Base-by-base conservation (phyloP, 1,140 invertebrate genomes). In the Apolygus lucorum region DNA sequence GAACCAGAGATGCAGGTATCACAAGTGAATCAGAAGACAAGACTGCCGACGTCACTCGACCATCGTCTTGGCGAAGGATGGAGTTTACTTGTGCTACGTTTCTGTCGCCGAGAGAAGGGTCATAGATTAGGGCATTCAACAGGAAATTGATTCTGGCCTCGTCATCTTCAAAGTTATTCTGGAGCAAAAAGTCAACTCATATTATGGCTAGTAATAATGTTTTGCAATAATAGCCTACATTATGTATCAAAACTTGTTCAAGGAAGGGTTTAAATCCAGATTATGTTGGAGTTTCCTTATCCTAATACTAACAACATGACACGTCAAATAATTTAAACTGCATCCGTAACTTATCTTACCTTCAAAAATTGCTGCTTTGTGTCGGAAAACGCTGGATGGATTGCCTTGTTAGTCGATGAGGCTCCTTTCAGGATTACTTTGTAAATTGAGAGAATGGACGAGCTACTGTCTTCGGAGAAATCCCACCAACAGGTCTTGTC, bases 1-100 rank as follows among this genome's bases (percentile, higher is more conserved):
- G 72, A 1, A 81, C 67, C 1, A 82, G 28, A 2, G 82, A 70
- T 72, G 81, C 76, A 0, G 77, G 74, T 0, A 81, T 59, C 13
- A 81, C 49, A 14, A 65, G 21, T 1, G 63, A 72, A 17, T 67
- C 28, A 11, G 34, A 25, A 52, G 28, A n/a, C 25, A 72, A 34
- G 28, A 68, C 17, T 1, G 21, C 13, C n/a, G 52, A 22, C 29
- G 29, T 26, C 22, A 52, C 14, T 11, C n/a, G 26, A 1, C 24
- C 27, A 21, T 71, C 67, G 1, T 52, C 22, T 1, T 63, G 27
- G 14, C 54, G 54, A 59, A 71, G 21, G 2, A 27, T 71, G 4
- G 49, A 59, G 28, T 63, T 27, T 0, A 69, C 67, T 14, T 28
- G 14, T 26, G 34, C 4, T 28, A 65, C 25, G 28, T 65, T 68